Evolutionary conservation across 1,140 invertebrate genomes (phyloP), one percentile per base, ranked within the genome.

Genomic region (Panonychus citri): DNA sequence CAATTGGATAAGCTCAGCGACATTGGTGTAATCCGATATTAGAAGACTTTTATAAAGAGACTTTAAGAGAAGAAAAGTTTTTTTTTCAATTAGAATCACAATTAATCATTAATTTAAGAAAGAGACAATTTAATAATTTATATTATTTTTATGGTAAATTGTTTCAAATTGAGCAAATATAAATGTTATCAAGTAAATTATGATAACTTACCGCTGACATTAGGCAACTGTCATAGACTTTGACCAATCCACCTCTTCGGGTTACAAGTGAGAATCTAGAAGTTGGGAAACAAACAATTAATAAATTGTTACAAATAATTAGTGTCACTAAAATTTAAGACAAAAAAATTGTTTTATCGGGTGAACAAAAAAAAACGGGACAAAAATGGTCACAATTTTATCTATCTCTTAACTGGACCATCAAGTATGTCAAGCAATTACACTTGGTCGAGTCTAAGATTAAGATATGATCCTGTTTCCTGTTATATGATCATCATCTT

Each of bases 1-100:
- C 61, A 91, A 78, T 61, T 82, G 79, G 55, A 90, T 78, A 54
- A 90, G 70, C 70, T 91, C 85, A 66, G 87, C 83, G 3, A 83
- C 82, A n/a, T 83, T 85, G 24, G 86, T 91, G 63, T 79, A 74
- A 60, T 89, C 84, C 55, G 85, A 87, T 59, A 90, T 82, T 54
- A 90, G 74, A 56, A 91, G 71, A 63, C 83, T 86, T 70, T 91
- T 90, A 75, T 90, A 91, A 70, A 88, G 82, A 0, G 85, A 89
- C 71, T 81, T 50, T 27, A 34, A 34, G 5, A 34, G 30, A 34
- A 34, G n/a, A n/a, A n/a, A n/a, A n/a, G n/a, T n/a, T n/a, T n/a
- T n/a, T n/a, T n/a, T n/a, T n/a, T n/a, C n/a, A n/a, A 40, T 37
- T 30, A 19, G 46, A 24, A n/a, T 15, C 3, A 46, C 28, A 53